phyloP scores from a whole-genome alignment of 2,888 invertebrate species.

The Volucella inanis region DNA sequence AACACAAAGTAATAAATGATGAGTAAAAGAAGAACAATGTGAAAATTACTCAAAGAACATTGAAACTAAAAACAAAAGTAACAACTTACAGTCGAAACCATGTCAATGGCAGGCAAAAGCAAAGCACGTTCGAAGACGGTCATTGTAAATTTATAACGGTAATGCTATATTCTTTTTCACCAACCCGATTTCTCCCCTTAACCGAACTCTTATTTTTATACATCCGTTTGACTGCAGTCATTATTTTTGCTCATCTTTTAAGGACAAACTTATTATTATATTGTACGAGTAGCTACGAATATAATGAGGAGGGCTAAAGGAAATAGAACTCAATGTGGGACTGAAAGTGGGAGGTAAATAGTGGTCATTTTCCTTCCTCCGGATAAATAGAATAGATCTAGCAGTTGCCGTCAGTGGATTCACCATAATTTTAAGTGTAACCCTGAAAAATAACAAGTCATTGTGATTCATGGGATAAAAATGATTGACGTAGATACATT shows the following conservation, averaged over 20 bases:
- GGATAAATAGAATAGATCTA: conserved; percentile 47
- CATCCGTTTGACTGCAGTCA: conserved; percentile 58
- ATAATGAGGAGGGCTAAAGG: conserved; percentile 26
- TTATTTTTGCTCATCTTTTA: conserved; percentile 66
- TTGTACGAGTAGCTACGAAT: neutral
- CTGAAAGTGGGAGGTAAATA: too few species aligned
- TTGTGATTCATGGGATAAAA: conserved; percentile 66
- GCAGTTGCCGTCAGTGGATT: conserved; percentile 32
- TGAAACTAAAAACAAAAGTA: conserved; percentile 11
- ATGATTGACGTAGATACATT: conserved; percentile 66
- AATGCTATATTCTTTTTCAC: conserved; percentile 29
- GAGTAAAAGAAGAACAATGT: conserved; percentile 20
- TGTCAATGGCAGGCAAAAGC: conserved; percentile 62
- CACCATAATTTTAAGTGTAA: conserved; percentile 61
- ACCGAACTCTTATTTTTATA: conserved; percentile 16
- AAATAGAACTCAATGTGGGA: too few species aligned
- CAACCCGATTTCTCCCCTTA: neutral
- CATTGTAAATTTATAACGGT: conserved; percentile 67
- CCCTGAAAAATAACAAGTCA: conserved; percentile 71
- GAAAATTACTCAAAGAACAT: conserved; percentile 26
- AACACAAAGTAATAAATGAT: conserved; percentile 24
- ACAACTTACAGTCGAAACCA: conserved; percentile 38
- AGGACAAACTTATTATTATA: conserved; percentile 64
- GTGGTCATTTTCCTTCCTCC: conserved; percentile 6
- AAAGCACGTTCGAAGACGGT: conserved; percentile 46